Evolutionary conservation across 2,113 vertebrate species (phyloP).

Genomic region (Apistogramma diplotaenia): DNA sequence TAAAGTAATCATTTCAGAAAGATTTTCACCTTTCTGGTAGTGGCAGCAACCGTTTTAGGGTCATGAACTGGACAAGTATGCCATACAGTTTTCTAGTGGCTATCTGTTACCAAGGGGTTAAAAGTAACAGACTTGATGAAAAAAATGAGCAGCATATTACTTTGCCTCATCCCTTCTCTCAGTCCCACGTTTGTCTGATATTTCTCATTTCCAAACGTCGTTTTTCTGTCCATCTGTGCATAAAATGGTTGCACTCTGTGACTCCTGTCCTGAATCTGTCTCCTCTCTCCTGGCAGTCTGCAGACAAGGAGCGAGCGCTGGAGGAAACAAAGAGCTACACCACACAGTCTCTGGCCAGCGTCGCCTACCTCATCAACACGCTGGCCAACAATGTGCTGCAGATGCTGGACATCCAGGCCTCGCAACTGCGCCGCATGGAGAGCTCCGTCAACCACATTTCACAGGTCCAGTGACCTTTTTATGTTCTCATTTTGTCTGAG

Average conservation of each 20-base stretch:
- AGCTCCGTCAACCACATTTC: slow-evolving; percentile 98
- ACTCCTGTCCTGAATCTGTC: slow-evolving; percentile 6
- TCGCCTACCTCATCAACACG: slow-evolving; percentile 98
- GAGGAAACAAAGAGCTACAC: slow-evolving; percentile 99
- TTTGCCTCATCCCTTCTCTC: not conserved
- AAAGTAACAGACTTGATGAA: not conserved
- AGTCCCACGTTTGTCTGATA: not conserved
- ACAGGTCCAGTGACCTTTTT: slow-evolving; percentile 78
- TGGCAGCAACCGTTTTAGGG: too few species aligned
- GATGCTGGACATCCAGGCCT: slow-evolving; percentile 98
- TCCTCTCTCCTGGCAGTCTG: slow-evolving; percentile 73
- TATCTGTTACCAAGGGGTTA: not conserved
- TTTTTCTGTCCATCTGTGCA: not conserved
- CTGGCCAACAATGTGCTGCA: slow-evolving; percentile 98
- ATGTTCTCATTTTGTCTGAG: not conserved
- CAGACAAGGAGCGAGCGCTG: slow-evolving; percentile 92
- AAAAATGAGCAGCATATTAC: not conserved
- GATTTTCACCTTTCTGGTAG: not conserved
- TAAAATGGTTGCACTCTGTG: not conserved
- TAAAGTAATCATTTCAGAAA: too few species aligned
- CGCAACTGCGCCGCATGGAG: slow-evolving; percentile 96
- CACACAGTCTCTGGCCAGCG: slow-evolving; percentile 94
- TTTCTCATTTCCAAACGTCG: not conserved
- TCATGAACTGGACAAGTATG: not conserved
- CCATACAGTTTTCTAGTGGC: not conserved